Evolutionary conservation across 2,797 vertebrate species (phyloP).

Genomic region (Bryconaethiops microstoma): DNA sequence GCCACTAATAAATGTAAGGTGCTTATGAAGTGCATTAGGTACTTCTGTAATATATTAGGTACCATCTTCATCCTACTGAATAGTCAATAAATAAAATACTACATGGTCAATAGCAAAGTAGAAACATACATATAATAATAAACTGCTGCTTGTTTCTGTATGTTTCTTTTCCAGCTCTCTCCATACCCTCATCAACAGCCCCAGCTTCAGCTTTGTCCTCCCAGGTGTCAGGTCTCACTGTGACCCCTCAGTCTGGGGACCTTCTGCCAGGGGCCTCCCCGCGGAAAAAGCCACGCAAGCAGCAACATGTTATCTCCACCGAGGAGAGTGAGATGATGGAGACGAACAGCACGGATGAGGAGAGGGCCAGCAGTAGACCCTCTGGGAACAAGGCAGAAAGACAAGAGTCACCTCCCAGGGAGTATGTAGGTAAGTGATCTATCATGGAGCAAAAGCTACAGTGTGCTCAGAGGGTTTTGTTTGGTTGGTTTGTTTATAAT

Average conservation of each 20-base stretch:
- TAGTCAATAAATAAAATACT: too few relatives aligned
- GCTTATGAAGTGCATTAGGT: too few relatives aligned
- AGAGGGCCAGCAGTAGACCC: slow-evolving; percentile 87
- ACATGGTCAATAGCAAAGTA: too few relatives aligned
- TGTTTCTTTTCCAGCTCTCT: slow-evolving; percentile 22
- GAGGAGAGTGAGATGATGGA: slow-evolving; percentile 99
- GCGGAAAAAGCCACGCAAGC: slow-evolving; percentile 96
- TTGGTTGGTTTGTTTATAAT: too few relatives aligned
- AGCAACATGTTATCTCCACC: slow-evolving; percentile 97
- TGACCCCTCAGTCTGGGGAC: slow-evolving; percentile 82
- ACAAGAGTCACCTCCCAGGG: slow-evolving; percentile 92
- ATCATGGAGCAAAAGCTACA: slow-evolving; percentile 80
- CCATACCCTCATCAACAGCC: slow-evolving; percentile 36
- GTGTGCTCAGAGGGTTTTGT: too few relatives aligned
- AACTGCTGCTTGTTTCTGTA: not conserved
- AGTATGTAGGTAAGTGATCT: slow-evolving; percentile 89
- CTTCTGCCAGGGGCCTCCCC: slow-evolving; percentile 88
- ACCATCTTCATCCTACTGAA: too few relatives aligned
- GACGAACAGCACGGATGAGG: slow-evolving; percentile 97
- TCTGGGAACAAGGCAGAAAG: slow-evolving; percentile 88
- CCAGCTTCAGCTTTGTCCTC: slow-evolving; percentile 40
- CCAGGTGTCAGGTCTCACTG: slow-evolving; percentile 77
- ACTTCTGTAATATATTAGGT: too few relatives aligned
- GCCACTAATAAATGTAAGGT: too few relatives aligned
- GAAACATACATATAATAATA: too few relatives aligned